phyloP scores from a whole-genome alignment of 2,113 vertebrate genomes.

The Sardina pilchardus region DNA sequence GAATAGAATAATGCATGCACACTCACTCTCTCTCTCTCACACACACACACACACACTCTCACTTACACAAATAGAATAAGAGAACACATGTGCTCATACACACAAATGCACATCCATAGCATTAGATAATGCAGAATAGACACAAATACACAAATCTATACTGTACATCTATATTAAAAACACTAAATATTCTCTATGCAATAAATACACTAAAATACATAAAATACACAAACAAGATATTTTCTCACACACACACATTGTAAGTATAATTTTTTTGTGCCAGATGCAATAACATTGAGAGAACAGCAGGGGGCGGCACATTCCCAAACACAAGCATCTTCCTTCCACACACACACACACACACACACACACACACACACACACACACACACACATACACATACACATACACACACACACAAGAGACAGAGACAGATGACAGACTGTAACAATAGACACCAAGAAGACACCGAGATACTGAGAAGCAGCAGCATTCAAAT shows the following conservation, averaged over 20 bases:
- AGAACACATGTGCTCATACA: neutral
- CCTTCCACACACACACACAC: neutral
- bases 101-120: neutral
- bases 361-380: neutral
- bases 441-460: conserved; percentile 46
- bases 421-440: conserved; percentile 41
- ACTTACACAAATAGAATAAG: neutral
- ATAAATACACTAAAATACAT: too few species aligned
- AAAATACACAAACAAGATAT: too few species aligned
- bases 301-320: neutral
- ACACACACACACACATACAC: neutral
- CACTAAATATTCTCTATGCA: too few species aligned
- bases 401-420: conserved; percentile 1
- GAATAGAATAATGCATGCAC: neutral
- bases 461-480: conserved; percentile 33
- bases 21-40: neutral
- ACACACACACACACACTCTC: conserved; percentile 5
- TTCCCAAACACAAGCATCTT: neutral
- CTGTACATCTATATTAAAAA: neutral
- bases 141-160: neutral
- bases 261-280: too few species aligned
- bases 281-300: neutral
- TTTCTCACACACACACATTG: neutral
- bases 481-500: conserved; percentile 45
- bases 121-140: neutral